Evolutionary conservation across 2,797 vertebrate genomes (phyloP).

Genomic region (Nannoperca australis): DNA sequence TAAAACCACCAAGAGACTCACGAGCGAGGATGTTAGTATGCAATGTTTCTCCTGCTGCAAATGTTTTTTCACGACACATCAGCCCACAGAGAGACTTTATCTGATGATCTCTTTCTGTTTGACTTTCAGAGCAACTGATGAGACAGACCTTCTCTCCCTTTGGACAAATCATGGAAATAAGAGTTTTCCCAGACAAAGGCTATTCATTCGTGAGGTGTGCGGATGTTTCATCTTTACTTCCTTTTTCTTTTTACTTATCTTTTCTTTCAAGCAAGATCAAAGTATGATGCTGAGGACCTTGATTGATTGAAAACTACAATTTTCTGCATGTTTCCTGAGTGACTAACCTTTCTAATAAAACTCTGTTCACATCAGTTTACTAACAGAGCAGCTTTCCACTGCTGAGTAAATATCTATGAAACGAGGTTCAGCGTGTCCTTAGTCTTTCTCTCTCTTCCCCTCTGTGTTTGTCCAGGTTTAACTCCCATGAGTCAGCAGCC

Average conservation of each 20-base stretch:
- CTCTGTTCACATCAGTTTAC: background rate
- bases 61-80: background rate
- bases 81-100: background rate
- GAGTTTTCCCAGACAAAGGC: constrained; percentile 98
- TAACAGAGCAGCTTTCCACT: background rate
- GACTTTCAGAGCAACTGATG: constrained; percentile 94
- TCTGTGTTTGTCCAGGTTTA: constrained; percentile 86
- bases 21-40: background rate
- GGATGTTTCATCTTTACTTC: background rate
- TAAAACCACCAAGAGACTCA: background rate
- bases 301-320: background rate
- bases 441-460: background rate
- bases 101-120: constrained; percentile 33
- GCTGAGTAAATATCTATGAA: constrained; percentile 27
- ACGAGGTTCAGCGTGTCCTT: constrained; percentile 18
- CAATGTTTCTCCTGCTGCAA: background rate
- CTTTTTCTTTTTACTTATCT: background rate
- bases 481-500: constrained; percentile 95
- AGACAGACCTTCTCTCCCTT: constrained; percentile 98
- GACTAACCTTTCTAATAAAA: background rate
- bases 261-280: background rate
- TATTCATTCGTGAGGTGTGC: constrained; percentile 96
- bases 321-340: background rate
- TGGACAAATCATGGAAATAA: constrained; percentile 97
- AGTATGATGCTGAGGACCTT: background rate